Conservation (phyloP, 2,113 vertebrate species). For the Electrona antarctica region DNA sequence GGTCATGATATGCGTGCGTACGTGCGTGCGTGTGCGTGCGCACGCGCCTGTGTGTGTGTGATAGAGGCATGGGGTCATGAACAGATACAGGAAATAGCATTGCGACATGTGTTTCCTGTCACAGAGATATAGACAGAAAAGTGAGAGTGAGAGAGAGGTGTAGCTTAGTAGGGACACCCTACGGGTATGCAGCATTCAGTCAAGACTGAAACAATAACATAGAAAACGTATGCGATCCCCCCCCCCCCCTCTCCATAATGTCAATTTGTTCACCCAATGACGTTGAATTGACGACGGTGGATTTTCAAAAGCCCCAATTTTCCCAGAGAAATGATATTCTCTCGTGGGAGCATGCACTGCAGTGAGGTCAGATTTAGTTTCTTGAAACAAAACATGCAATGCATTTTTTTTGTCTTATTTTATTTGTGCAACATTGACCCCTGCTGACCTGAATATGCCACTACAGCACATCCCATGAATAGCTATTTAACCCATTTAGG, state of each 20-base stretch:
- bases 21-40: conserved; percentile 31
- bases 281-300: too few species aligned
- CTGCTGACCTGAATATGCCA: conserved; percentile 43
- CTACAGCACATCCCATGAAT: conserved; percentile 6
- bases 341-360: too few species aligned
- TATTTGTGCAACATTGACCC: conserved; percentile 25
- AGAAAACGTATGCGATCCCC: too few species aligned
- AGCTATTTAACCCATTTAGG: background rate
- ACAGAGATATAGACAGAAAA: conserved; percentile 27
- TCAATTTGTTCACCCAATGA: too few species aligned
- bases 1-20: background rate
- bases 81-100: conserved; percentile 76
- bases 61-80: conserved; percentile 33
- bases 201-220: too few species aligned
- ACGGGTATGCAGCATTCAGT: too few species aligned
- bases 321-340: too few species aligned
- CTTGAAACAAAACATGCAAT: too few species aligned
- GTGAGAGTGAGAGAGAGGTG: conserved; percentile 21
- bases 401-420: background rate
- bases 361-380: conserved; percentile 2
- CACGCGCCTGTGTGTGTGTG: too few species aligned
- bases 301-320: background rate
- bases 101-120: conserved; percentile 75
- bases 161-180: background rate
- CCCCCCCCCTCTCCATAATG: too few species aligned